Conservation (phyloP, 1,140 invertebrate species). For the Notospermus geniculatus region DNA sequence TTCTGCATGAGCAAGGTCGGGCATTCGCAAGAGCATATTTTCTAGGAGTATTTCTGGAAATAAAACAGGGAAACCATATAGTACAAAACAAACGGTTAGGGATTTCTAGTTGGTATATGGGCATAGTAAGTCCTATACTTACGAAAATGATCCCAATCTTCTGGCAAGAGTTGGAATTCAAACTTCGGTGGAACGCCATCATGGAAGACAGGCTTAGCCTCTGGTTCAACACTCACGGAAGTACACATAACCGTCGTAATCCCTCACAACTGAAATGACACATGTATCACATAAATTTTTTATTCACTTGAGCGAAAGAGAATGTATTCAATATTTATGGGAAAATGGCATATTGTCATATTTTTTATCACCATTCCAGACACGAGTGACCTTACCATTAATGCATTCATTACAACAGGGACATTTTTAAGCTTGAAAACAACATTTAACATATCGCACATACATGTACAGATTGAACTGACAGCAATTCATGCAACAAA, state of each 20-base stretch:
- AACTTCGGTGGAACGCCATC: slow-evolving; percentile 62
- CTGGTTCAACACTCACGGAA: slow-evolving; percentile 76
- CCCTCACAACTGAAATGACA: slow-evolving; percentile 70
- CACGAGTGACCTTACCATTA: no score
- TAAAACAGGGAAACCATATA: slow-evolving; percentile 2
- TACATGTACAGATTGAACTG: no score
- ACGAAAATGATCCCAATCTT: slow-evolving; percentile 94
- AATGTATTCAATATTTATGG: no score
- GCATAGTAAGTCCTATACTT: slow-evolving; percentile 29
- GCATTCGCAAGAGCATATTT: slow-evolving; percentile 79
- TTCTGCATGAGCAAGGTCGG: slow-evolving; percentile 68
- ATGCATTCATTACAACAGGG: no score
- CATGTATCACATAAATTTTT: background rate
- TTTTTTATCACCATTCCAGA: no score
- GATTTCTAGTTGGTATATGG: no score
- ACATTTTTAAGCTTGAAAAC: no score
- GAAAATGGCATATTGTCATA: no score
- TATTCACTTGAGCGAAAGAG: slow-evolving; percentile 7
- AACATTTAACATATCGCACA: no score
- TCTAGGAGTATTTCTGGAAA: slow-evolving; percentile 72
- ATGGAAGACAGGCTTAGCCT: slow-evolving; percentile 85
- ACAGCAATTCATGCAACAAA: no score
- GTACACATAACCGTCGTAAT: slow-evolving; percentile 86
- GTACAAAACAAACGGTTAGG: background rate
- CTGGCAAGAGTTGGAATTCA: slow-evolving; percentile 59